Base-by-base conservation (phyloP, 2,797 vertebrate genomes). In the Lepilemur ruficaudatus region DNA sequence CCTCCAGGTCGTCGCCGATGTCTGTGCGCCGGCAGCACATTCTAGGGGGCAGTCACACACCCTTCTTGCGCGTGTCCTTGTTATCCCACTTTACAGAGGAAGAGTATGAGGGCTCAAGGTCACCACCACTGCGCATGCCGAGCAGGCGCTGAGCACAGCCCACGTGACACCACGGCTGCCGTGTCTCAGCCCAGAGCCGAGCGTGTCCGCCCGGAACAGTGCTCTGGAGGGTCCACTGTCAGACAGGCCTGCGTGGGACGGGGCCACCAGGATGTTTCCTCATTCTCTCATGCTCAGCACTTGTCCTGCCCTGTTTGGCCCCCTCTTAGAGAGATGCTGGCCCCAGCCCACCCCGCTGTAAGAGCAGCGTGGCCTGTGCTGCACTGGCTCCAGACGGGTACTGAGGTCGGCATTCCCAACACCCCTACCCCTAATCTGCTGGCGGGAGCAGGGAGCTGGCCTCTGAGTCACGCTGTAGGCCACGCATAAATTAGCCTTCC, bases 1-100 rank as follows among this genome's bases (percentile, higher is more conserved):
- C 50, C 78, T 46, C n/a, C 0, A 0, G 70, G 28, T 13, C 13
- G 0, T 32, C 57, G 76, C 52, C 48, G 5, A 0, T 5, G 41
- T 67, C 91, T 2, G 0, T 32, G 13, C 15, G 4, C 22, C 32
- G 4, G 5, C 7, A 35, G 1, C 25, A 1, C 11, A 1, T 35
- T 14, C n/a, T 1, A 2, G 17, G 15, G 4, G 67, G 65, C 55
- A 6, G 13, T 23, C 8, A 25, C 1, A 4, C 4, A 1, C 30
- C 46, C n/a, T 55, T 57, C 6, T 28, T 13, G 50, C 10, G 17
- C 9, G 0, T 23, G 30, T 28, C 35, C 43, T 14, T 55, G 20
- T 22, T 46, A 41, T 7, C 73, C 61, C 61, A 22, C 38, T 76
- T 89, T 30, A 35, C 35, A 73, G 78, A 72, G 2, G 22, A 17